Conservation (phyloP, 2,888 invertebrate genomes). For the Pheosia tremula region DNA sequence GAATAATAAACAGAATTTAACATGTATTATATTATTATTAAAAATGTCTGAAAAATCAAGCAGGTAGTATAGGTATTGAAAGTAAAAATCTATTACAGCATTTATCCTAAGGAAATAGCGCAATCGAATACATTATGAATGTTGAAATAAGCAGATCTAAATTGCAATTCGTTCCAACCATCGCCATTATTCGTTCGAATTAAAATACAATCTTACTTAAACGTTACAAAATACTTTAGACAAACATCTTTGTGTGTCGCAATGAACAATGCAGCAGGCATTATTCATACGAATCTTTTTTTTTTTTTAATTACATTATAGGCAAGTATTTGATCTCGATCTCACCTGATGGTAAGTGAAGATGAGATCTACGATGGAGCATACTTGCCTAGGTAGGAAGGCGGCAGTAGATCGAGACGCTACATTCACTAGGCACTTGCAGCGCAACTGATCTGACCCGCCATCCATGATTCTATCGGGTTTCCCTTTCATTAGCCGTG, state of each 20-base stretch:
- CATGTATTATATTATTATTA: too few relatives aligned
- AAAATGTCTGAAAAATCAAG: too few relatives aligned
- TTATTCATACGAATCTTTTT: slow-evolving; percentile 40
- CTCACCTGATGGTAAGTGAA: too few relatives aligned
- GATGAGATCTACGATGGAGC: too few relatives aligned
- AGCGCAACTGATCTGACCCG: too few relatives aligned
- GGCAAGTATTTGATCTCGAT: too few relatives aligned
- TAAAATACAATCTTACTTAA: slow-evolving; percentile 45
- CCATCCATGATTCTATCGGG: slow-evolving; percentile 37
- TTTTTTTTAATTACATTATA: too few relatives aligned
- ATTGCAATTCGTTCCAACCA: slow-evolving; percentile 7
- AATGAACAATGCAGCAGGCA: slow-evolving; percentile 50
- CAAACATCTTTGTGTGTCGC: slow-evolving; percentile 45
- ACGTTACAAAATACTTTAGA: slow-evolving; percentile 35
- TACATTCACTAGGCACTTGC: too few relatives aligned
- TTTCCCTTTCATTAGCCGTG: slow-evolving; percentile 51
- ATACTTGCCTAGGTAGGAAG: too few relatives aligned
- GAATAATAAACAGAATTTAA: too few relatives aligned
- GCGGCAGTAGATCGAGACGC: too few relatives aligned
- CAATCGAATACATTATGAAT: slow-evolving; percentile 1
- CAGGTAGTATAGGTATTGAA: background rate
- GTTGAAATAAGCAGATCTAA: slow-evolving; percentile 6
- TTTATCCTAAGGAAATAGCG: background rate
- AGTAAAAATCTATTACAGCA: background rate
- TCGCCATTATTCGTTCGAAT: slow-evolving; percentile 25